Evolutionary conservation across 2,888 invertebrate genomes (phyloP).

Genomic region (Eristalis arbustorum): DNA sequence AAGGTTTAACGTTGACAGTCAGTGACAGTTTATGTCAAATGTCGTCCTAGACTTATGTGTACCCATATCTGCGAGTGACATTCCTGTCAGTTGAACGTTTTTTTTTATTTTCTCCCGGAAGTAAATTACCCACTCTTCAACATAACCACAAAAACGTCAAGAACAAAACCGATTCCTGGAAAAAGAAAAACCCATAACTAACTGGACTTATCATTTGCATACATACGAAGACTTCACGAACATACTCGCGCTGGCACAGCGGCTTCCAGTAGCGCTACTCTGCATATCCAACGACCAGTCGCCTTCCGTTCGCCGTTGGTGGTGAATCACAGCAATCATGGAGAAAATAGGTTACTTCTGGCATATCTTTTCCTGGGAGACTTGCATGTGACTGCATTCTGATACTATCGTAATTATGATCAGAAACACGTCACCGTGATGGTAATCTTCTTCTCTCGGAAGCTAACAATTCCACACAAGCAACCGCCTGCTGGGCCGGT

Average conservation of each 20-base stretch:
- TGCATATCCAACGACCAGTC: slow-evolving; percentile 9
- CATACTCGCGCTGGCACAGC: too few relatives aligned
- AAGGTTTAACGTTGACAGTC: too few relatives aligned
- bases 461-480: slow-evolving; percentile 37
- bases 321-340: slow-evolving; percentile 30
- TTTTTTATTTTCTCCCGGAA: not conserved
- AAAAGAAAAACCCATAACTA: not conserved
- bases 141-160: not conserved
- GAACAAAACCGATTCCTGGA: not conserved
- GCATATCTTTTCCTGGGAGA: slow-evolving; percentile 44
- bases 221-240: not conserved
- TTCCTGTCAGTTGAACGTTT: not conserved
- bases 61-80: not conserved
- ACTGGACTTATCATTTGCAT: not conserved
- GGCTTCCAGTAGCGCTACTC: not conserved
- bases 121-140: not conserved
- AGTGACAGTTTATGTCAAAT: not conserved
- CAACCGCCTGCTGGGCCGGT: slow-evolving; percentile 18
- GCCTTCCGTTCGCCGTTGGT: not conserved
- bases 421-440: slow-evolving; percentile 71
- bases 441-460: slow-evolving; percentile 50
- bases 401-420: slow-evolving; percentile 74
- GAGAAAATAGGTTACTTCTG: slow-evolving; percentile 57
- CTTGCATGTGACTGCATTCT: slow-evolving; percentile 48
- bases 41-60: not conserved